phyloP scores from a whole-genome alignment of 2,797 vertebrate genomes.

The Urocyon cinereoargenteus region DNA sequence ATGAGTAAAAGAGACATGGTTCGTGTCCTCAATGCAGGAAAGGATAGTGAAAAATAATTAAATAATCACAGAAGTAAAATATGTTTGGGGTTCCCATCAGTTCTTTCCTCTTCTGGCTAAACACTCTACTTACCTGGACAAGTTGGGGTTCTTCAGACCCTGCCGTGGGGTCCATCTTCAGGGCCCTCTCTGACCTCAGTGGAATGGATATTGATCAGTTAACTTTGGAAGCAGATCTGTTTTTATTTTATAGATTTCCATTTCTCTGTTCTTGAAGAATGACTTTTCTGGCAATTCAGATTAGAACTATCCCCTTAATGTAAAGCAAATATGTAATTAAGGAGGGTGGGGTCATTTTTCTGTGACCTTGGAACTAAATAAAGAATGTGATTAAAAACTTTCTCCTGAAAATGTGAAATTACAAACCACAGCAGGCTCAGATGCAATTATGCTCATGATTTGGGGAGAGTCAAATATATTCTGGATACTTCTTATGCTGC shows the following conservation, averaged over 20 bases:
- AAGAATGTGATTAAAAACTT: slow-evolving; percentile 56
- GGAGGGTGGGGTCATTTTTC: neutral
- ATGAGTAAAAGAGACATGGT: neutral
- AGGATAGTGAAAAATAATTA: neutral
- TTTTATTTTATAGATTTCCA: neutral
- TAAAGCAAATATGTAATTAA: slow-evolving; percentile 44
- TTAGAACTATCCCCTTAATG: neutral
- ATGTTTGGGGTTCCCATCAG: neutral
- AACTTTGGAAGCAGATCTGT: neutral
- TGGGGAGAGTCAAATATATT: neutral
- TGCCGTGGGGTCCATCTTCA: neutral
- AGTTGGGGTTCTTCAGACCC: neutral
- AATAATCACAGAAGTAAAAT: neutral
- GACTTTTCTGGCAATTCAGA: slow-evolving; percentile 14
- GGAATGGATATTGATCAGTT: neutral
- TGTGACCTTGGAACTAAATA: slow-evolving; percentile 70
- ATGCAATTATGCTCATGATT: slow-evolving; percentile 46
- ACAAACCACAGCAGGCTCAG: slow-evolving; percentile 20
- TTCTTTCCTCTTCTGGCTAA: neutral
- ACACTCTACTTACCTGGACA: neutral
- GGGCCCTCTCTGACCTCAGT: neutral
- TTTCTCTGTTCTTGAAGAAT: slow-evolving; percentile 35
- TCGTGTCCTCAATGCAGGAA: neutral
- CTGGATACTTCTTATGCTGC: neutral
- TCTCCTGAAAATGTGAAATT: slow-evolving; percentile 65